Conservation (phyloP, 2,113 vertebrate genomes). For the Sinocyclocheilus grahami region DNA sequence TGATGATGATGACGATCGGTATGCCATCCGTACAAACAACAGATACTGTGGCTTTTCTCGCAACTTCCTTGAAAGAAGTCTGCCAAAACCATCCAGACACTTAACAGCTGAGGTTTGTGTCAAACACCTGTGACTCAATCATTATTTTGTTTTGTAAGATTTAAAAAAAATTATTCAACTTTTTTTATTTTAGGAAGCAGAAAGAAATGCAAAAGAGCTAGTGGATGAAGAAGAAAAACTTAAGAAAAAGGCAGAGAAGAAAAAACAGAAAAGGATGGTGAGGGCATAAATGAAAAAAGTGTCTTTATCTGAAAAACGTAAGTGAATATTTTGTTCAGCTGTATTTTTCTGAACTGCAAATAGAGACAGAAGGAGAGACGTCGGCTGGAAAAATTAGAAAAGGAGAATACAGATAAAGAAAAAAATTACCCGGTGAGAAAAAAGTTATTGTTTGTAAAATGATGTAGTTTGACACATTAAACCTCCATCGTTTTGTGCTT, state of each 20-base stretch:
- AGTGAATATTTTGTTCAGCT: not conserved
- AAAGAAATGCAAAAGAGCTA: slow-evolving; percentile 65
- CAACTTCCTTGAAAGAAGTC: slow-evolving; percentile 29
- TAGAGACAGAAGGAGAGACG: slow-evolving; percentile 78
- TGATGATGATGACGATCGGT: slow-evolving; percentile 40
- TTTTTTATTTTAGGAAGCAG: slow-evolving; percentile 64
- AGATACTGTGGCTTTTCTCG: slow-evolving; percentile 56
- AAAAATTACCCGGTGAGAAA: slow-evolving; percentile 62
- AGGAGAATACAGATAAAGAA: slow-evolving; percentile 63
- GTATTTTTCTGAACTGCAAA: slow-evolving; percentile 1
- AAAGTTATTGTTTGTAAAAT: not conserved
- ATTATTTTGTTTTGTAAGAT: not conserved
- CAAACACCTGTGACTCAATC: not conserved
- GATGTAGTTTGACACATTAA: not conserved
- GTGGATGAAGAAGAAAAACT: slow-evolving; percentile 69
- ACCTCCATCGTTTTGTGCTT: not conserved
- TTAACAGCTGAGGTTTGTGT: slow-evolving; percentile 67
- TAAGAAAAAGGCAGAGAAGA: slow-evolving; percentile 69
- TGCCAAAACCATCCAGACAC: slow-evolving; percentile 38
- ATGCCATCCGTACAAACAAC: not conserved
- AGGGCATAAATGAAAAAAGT: not conserved
- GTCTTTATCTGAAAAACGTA: not conserved
- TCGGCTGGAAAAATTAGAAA: slow-evolving; percentile 65
- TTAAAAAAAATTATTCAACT: not conserved
- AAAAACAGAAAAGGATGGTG: slow-evolving; percentile 77